Base-by-base conservation (phyloP, 92 coral and sea anemone genomes). In the Chrysogorgia sp. region DNA sequence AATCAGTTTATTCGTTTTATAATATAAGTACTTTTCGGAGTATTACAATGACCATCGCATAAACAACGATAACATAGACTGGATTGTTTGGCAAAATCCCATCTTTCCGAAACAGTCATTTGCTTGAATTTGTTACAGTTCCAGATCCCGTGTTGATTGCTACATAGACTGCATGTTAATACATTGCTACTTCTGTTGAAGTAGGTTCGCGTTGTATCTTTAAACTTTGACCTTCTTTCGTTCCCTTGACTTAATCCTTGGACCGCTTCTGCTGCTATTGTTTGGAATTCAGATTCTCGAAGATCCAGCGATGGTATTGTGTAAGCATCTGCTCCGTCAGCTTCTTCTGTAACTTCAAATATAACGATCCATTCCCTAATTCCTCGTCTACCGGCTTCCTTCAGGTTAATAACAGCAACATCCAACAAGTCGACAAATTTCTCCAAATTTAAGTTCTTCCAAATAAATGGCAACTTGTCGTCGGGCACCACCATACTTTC, bases 401-500 rank as follows among this genome's bases (percentile, higher is more conserved):
- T 79, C 8, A 81, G 71, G 43, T 86, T 86, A 34, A 86, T 49
- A 24, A 81, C 86, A 29, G 86, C 76, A 10, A 86, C 37, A 34
- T 82, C 82, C 0, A 82, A 45, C 7, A 82, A 30, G 60, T 87
- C 85, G 19, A 81, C 88, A n/a, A n/a, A n/a, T n/a, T n/a, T n/a
- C n/a, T n/a, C n/a, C n/a, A n/a, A n/a, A n/a, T n/a, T 85, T 81
- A 9, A 40, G 74, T 57, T 83, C 89, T 35, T 90, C 88, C 35
- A 90, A 30, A 33, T 86, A 72, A 26, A 89, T 37, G n/a, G 85
- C 83, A 7, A 86, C 57, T 64, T 83, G 69, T 22, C 90, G 66
- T 26, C 90, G 68, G 68, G 50, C 30, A 10, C 90, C 90, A 12
- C 90, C 89, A 53, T 41, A 85, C 75, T 82, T 89, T 31, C 88